Evolutionary conservation across 2,888 invertebrate species (phyloP).

Genomic region (Strigamia transsilvanica): DNA sequence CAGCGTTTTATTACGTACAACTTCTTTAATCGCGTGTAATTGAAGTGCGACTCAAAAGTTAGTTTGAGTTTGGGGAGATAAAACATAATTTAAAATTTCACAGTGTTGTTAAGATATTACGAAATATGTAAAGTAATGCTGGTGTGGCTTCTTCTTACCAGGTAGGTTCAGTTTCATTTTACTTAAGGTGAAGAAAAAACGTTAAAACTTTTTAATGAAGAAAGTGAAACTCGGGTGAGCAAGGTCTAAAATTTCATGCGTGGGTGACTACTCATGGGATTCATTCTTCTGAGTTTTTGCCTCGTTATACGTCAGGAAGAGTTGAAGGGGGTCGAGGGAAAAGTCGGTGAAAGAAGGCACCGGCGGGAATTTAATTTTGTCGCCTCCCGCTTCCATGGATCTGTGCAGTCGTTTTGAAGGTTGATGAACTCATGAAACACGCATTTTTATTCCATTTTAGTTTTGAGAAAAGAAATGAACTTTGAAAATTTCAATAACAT

Average conservation of each 20-base stretch:
- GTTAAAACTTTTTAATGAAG: slow-evolving; percentile 7
- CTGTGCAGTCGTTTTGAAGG: slow-evolving; percentile 13
- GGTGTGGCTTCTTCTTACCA: not conserved
- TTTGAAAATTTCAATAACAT: not conserved
- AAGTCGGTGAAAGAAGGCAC: slow-evolving; percentile 27
- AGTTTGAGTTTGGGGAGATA: not conserved
- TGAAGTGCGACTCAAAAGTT: not conserved
- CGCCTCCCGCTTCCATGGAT: slow-evolving; percentile 13
- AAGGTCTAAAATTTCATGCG: slow-evolving; percentile 13
- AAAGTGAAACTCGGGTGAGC: slow-evolving; percentile 6
- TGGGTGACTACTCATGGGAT: not conserved
- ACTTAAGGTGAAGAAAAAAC: not conserved
- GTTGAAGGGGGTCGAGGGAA: slow-evolving; percentile 22
- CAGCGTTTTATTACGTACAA: not conserved
- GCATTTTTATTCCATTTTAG: not conserved
- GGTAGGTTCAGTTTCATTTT: not conserved
- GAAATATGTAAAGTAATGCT: not conserved
- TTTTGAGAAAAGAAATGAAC: not conserved
- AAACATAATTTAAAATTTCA: not conserved
- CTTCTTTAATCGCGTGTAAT: not conserved
- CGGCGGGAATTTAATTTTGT: slow-evolving; percentile 27
- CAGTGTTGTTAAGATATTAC: not conserved
- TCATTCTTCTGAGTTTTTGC: slow-evolving; percentile 25
- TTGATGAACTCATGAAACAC: slow-evolving; percentile 9
- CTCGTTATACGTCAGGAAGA: not conserved